Conservation (phyloP, 2,888 invertebrate species). For the Anthrax anthrax region DNA sequence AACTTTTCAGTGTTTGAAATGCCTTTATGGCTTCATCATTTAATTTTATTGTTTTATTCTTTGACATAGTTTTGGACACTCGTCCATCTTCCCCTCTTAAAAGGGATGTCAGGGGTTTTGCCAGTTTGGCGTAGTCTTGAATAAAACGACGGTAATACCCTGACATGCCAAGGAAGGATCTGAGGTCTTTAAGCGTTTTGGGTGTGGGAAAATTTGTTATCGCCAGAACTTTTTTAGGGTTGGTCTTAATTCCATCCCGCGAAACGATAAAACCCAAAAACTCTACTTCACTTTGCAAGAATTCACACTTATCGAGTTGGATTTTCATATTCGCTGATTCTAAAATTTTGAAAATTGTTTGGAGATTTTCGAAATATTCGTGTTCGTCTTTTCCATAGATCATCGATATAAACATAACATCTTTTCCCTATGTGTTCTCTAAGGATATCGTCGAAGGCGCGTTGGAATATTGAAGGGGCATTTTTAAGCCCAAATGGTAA, state of each 20-base stretch:
- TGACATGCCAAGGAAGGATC: constrained; percentile 11
- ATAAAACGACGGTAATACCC: constrained; percentile 12
- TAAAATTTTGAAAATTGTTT: neutral
- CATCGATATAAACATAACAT: constrained; percentile 5
- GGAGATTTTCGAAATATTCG: neutral
- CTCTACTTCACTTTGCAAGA: neutral
- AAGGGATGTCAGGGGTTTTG: constrained; percentile 11
- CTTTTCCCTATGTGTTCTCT: constrained; percentile 2
- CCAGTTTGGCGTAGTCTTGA: constrained; percentile 8
- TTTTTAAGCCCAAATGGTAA: constrained; percentile 1
- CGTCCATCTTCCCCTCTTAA: constrained; percentile 9
- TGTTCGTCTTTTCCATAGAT: neutral
- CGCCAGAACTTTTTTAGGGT: constrained; percentile 9
- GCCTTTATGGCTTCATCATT: neutral
- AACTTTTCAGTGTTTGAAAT: too few relatives aligned
- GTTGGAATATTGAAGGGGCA: neutral
- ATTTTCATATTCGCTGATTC: neutral
- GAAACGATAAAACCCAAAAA: constrained; percentile 2
- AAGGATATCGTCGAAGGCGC: constrained; percentile 3
- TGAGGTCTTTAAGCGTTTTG: constrained; percentile 10
- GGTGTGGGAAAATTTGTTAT: constrained; percentile 9
- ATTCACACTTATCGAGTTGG: constrained; percentile 1
- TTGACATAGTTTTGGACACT: constrained; percentile 8
- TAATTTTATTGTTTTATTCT: constrained; percentile 1
- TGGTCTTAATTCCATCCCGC: constrained; percentile 8